Conservation (phyloP, 2,888 invertebrate species). For the Pollenia labialis region DNA sequence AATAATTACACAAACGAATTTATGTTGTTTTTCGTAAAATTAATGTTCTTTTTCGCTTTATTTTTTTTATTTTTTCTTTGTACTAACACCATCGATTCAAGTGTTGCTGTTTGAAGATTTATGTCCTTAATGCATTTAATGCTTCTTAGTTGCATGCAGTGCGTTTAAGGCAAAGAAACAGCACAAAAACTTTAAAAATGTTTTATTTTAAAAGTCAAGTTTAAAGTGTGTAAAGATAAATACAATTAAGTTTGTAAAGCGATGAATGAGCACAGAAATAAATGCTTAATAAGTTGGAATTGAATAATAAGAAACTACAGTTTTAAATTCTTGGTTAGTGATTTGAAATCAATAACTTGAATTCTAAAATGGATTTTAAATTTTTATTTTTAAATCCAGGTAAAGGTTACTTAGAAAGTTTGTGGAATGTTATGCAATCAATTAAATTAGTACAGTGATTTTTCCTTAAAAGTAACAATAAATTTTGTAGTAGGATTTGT, state of each 20-base stretch:
- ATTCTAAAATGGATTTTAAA: neutral
- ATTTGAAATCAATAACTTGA: neutral
- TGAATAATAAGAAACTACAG: neutral
- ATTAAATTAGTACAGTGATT: too few species aligned
- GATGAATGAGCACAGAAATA: neutral
- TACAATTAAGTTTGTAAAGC: slow-evolving; percentile 36
- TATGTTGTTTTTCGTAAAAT: slow-evolving; percentile 81
- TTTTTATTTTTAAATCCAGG: neutral
- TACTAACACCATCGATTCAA: slow-evolving; percentile 49
- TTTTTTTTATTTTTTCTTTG: slow-evolving; percentile 11
- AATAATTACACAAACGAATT: slow-evolving; percentile 82
- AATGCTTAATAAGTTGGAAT: neutral
- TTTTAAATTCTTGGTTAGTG: neutral
- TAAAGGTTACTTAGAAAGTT: neutral
- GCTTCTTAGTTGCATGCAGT: slow-evolving; percentile 25
- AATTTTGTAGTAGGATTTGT: neutral
- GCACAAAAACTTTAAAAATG: slow-evolving; percentile 37
- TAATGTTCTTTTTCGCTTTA: slow-evolving; percentile 76
- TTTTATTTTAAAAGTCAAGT: slow-evolving; percentile 60
- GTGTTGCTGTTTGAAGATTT: slow-evolving; percentile 51
- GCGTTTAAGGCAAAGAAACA: neutral
- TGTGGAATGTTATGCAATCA: too few species aligned
- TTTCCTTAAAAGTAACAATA: neutral
- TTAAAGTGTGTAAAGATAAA: slow-evolving; percentile 61
- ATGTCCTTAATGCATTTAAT: slow-evolving; percentile 52